These are phyloP conservation scores for Pardosa pseudoannulata DNA, from an alignment of 2,888 invertebrate genomes.

Conservation along the genomic window DNA sequence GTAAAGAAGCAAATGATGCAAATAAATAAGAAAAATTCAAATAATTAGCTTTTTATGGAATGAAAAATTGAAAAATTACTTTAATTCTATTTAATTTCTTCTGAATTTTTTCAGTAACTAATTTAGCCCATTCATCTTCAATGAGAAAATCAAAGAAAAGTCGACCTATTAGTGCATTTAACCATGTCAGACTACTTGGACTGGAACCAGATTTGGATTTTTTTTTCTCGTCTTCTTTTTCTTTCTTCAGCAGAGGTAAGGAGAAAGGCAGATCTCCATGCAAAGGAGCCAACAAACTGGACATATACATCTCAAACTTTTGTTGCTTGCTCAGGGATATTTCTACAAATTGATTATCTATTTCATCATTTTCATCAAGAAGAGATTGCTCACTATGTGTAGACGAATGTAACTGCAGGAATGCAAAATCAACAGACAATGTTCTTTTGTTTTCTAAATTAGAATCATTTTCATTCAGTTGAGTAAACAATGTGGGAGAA, in stretches of 20 bases:
- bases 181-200: slow-evolving; percentile 79
- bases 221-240: slow-evolving; percentile 16
- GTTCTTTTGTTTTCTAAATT: slow-evolving; percentile 47
- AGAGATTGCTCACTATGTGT: not conserved
- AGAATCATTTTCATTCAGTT: slow-evolving; percentile 16
- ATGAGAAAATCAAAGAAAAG: slow-evolving; percentile 89
- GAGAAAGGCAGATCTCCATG: slow-evolving; percentile 30
- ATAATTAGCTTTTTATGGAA: not conserved
- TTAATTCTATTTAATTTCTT: slow-evolving; percentile 90
- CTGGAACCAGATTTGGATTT: slow-evolving; percentile 17
- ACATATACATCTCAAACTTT: slow-evolving; percentile 61
- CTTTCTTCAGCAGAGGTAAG: slow-evolving; percentile 1
- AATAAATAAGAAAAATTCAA: not conserved
- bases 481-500: slow-evolving; percentile 52
- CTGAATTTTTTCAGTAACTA: slow-evolving; percentile 88
- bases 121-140: slow-evolving; percentile 83
- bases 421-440: slow-evolving; percentile 50
- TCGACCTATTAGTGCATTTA: slow-evolving; percentile 87
- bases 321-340: slow-evolving; percentile 45
- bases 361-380: slow-evolving; percentile 31
- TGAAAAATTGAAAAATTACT: slow-evolving; percentile 80
- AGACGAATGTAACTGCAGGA: slow-evolving; percentile 34
- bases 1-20: too few species aligned
- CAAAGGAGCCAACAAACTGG: slow-evolving; percentile 32
- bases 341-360: slow-evolving; percentile 29